Conservation (phyloP, 2,113 vertebrate genomes). For the Tamias sibiricus region DNA sequence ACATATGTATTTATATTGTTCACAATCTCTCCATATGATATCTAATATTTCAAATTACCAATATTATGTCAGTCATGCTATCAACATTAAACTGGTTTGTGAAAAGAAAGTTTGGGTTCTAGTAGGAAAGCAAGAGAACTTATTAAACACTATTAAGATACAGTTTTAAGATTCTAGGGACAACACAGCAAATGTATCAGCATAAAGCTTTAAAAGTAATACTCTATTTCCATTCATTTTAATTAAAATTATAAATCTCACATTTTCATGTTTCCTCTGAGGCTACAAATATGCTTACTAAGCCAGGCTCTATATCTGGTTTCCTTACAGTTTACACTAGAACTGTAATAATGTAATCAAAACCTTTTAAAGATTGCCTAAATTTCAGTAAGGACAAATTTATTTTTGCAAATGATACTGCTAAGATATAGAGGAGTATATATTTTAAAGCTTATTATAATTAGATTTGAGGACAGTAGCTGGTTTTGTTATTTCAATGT, state of each 20-base stretch:
- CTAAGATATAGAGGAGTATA: slow-evolving; percentile 2
- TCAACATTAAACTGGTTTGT: not conserved
- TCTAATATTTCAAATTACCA: not conserved
- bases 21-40: not conserved
- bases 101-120: not conserved
- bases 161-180: slow-evolving; percentile 57
- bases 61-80: not conserved
- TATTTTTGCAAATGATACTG: slow-evolving; percentile 44
- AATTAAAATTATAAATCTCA: slow-evolving; percentile 74
- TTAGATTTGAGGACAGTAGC: not conserved
- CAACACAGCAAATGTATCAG: not conserved
- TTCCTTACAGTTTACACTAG: slow-evolving; percentile 44
- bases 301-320: not conserved
- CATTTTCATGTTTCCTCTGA: slow-evolving; percentile 36
- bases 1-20: too few species aligned
- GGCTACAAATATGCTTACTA: slow-evolving; percentile 48
- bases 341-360: slow-evolving; percentile 60
- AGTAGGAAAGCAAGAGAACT: not conserved
- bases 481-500: slow-evolving; percentile 32
- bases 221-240: slow-evolving; percentile 45
- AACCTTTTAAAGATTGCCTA: slow-evolving; percentile 45
- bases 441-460: slow-evolving; percentile 56
- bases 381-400: slow-evolving; percentile 44
- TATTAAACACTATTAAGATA: slow-evolving; percentile 26
- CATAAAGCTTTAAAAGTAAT: slow-evolving; percentile 58